Conservation (phyloP, 2,113 vertebrate species). For the Tichodroma muraria region DNA sequence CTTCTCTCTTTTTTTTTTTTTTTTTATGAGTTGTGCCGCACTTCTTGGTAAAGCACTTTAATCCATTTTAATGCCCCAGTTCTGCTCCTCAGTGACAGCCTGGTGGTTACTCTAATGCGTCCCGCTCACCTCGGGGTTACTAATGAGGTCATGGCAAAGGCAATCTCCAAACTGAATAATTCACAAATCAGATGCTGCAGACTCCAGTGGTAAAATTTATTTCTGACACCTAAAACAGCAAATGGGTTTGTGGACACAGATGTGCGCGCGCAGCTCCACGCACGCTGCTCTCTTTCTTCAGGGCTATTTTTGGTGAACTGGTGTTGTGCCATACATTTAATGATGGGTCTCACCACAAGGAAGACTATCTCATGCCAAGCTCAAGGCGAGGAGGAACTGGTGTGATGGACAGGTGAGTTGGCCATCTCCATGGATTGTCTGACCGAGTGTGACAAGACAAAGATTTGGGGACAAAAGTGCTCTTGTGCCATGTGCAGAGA, state of each 20-base stretch:
- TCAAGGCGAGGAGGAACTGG: background rate
- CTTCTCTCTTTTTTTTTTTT: background rate
- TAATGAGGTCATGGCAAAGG: constrained; percentile 80
- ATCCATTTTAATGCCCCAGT: constrained; percentile 80
- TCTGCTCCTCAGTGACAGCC: constrained; percentile 72
- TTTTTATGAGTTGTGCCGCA: constrained; percentile 63
- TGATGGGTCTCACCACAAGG: background rate
- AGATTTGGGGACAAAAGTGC: background rate
- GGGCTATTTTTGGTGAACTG: constrained; percentile 57
- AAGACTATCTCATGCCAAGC: background rate
- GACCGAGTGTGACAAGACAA: background rate
- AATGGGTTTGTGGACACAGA: constrained; percentile 68
- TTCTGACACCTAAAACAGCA: constrained; percentile 80
- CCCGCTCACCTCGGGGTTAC: constrained; percentile 82
- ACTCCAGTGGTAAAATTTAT: constrained; percentile 83
- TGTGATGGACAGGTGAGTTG: background rate
- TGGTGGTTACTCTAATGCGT: constrained; percentile 82
- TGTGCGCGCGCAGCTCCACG: background rate
- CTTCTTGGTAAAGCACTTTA: constrained; percentile 85
- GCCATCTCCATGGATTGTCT: too few species aligned
- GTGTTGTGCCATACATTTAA: constrained; percentile 5
- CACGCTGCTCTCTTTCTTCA: background rate
- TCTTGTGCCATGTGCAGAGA: background rate
- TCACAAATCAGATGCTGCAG: constrained; percentile 82
- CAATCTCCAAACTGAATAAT: constrained; percentile 83